Evolutionary conservation across 2,797 vertebrate genomes (phyloP).

Genomic region (Phyllotis vaccarum): DNA sequence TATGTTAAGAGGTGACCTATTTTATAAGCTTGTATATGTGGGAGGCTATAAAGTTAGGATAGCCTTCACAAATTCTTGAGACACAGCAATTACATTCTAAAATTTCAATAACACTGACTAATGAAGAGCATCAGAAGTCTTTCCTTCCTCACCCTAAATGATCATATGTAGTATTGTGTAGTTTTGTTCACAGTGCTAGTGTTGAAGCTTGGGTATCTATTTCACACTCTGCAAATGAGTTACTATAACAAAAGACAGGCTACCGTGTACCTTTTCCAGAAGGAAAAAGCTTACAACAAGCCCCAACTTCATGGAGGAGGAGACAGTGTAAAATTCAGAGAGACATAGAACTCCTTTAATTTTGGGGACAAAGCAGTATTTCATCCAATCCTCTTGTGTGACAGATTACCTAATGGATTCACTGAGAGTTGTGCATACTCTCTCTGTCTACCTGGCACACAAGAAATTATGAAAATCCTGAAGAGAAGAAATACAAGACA

Average conservation of each 20-base stretch:
- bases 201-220: not conserved
- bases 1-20: not conserved
- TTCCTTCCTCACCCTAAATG: not conserved
- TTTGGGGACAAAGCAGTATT: not conserved
- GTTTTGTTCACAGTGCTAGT: not conserved
- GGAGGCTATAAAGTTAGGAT: slow-evolving; percentile 8
- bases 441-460: not conserved
- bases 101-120: not conserved
- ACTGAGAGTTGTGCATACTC: not conserved
- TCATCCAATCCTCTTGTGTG: fast-evolving
- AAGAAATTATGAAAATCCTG: not conserved
- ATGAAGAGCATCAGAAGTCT: not conserved
- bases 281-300: not conserved
- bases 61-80: slow-evolving; percentile 27
- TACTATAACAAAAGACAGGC: not conserved
- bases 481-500: not conserved
- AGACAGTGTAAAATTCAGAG: not conserved
- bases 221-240: not conserved
- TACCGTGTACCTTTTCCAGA: not conserved
- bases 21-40: not conserved
- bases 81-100: not conserved
- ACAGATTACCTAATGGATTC: not conserved
- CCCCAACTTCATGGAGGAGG: not conserved
- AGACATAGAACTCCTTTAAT: not conserved
- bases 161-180: no score